Evolutionary conservation across 2,797 vertebrate genomes (phyloP), one percentile per base, ranked within the genome.

Genomic region (Triplophysa bombifrons): DNA sequence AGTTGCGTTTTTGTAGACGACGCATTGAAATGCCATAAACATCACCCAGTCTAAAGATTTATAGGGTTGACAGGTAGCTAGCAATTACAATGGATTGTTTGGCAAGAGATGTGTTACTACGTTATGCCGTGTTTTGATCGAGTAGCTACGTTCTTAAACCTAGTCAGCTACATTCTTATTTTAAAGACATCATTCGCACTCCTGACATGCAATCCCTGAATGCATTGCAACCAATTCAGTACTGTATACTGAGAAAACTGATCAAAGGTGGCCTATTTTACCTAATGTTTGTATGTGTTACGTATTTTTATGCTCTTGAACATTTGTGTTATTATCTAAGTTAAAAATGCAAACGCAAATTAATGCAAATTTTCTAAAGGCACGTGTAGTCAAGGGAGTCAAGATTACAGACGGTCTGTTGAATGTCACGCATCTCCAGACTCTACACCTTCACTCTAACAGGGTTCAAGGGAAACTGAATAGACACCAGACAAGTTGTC

Each of bases 371-470:
- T 70, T 34, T 17, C 30, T 19, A n/a, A 30, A 55, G 17, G 16
- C 66, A 16, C 46, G 25, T 71, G 25, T 7, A 3, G 13, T 48
- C 12, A 22, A 22, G 12, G 25, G 48, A 63, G 34, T 48, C 46
- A 55, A 73, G 67, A 83, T 61, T 67, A 48, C 56, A 80, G 41
- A 76, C 64, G 56, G 51, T 71, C 71, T 73, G 55, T 63, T 68
- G 73, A 74, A 64, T 76, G 50, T 56, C 73, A 72, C 2, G 20
- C 6, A 12, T 64, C 56, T 50, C 17, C 22, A n/a, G 16, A 11
- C 22, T 17, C 13, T 25, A n/a, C 20, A 55, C n/a, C 64, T 56
- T 61, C 65, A 27, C 13, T 55, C n/a, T 44, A 19, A 65, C 14
- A 10, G 30, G 38, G 38, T 22, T 51, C 3, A 20, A 70, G 25